Conservation (phyloP, 2,113 vertebrate species). For the Menidia beryllina region DNA sequence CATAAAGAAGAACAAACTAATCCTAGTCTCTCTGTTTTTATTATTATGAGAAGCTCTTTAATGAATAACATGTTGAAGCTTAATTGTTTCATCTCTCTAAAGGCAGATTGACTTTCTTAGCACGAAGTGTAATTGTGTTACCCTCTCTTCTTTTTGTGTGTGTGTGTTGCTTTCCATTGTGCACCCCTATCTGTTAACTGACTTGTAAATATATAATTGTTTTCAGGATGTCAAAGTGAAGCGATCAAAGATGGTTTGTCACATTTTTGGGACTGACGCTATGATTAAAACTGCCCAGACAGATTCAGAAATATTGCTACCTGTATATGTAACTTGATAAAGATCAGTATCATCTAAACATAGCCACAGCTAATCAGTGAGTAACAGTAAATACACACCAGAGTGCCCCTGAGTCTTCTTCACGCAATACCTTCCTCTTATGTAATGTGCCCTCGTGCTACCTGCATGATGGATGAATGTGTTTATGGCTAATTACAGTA, state of each 20-base stretch:
- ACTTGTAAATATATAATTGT: neutral
- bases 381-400: conserved; percentile 5
- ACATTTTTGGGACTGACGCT: neutral
- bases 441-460: conserved; percentile 7
- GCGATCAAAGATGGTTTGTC: neutral
- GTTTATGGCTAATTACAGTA: conserved; percentile 16
- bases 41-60: too few species aligned
- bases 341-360: conserved; percentile 6
- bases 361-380: neutral
- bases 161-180: neutral
- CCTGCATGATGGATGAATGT: neutral
- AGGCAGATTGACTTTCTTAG: too few species aligned
- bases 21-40: neutral
- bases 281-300: fast-evolving
- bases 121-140: neutral
- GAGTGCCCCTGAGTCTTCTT: conserved; percentile 16
- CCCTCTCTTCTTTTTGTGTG: too few species aligned
- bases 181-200: neutral
- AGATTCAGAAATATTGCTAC: neutral
- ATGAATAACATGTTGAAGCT: neutral
- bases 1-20: neutral
- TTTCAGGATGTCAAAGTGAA: neutral
- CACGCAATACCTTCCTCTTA: neutral
- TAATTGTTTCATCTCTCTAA: neutral
- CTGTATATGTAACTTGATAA: neutral